A percentile compares a stretch with the other conserved stretches of the same genome.
These are phyloP conservation scores for Ctenicera cuprea DNA, from an alignment of 2,888 invertebrate species.

Conservation along the genomic window DNA sequence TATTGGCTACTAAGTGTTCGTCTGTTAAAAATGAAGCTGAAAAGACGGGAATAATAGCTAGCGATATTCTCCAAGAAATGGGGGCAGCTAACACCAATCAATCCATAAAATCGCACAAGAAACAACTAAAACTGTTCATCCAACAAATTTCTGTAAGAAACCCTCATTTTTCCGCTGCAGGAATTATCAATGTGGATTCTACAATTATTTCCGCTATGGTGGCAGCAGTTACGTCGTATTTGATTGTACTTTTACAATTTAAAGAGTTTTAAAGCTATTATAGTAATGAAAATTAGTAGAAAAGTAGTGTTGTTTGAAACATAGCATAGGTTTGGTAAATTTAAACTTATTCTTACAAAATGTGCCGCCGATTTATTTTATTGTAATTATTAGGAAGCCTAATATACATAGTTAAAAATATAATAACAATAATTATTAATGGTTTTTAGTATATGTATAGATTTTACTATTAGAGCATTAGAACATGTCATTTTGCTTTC, in stretches of 20 bases:
- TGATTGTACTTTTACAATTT: neutral
- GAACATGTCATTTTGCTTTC: too few relatives aligned
- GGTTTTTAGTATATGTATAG: too few relatives aligned
- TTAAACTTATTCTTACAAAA: too few relatives aligned
- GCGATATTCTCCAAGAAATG: neutral
- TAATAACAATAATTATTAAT: too few relatives aligned
- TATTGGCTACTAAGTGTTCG: neutral
- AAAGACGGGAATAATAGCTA: neutral
- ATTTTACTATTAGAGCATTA: too few relatives aligned
- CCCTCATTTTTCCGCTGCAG: slow-evolving; percentile 20
- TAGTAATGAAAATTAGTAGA: too few relatives aligned
- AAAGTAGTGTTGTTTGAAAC: too few relatives aligned
- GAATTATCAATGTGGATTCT: neutral
- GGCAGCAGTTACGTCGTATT: neutral
- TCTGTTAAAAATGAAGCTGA: neutral
- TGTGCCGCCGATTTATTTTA: too few relatives aligned
- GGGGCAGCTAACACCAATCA: neutral
- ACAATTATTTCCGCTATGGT: neutral
- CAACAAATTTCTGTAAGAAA: neutral
- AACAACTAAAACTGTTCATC: slow-evolving; percentile 8
- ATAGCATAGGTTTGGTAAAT: too few relatives aligned
- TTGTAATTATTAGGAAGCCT: too few relatives aligned
- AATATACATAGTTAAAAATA: too few relatives aligned
- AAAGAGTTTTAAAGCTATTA: too few relatives aligned
- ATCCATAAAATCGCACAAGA: neutral